Conservation (phyloP, 2,113 vertebrate species). For the Miniopterus natalensis region DNA sequence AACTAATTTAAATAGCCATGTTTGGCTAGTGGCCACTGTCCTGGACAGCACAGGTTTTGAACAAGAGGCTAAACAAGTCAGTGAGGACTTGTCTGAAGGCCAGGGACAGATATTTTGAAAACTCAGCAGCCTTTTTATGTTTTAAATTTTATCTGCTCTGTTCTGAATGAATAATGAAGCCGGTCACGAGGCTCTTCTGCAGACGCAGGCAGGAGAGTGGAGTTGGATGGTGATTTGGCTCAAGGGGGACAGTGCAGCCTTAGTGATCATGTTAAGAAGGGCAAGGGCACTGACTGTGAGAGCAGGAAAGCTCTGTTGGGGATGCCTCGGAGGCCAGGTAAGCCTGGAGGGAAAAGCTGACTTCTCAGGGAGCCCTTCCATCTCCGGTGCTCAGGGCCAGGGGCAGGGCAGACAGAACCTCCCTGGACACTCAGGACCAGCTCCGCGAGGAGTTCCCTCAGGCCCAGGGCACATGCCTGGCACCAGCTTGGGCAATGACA, state of each 20-base stretch:
- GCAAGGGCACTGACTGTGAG: neutral
- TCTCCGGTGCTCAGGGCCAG: neutral
- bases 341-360: neutral
- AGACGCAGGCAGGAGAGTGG: neutral
- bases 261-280: neutral
- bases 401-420: neutral
- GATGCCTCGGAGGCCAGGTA: neutral
- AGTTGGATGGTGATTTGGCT: neutral
- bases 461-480: neutral
- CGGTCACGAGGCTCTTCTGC: neutral
- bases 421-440: neutral
- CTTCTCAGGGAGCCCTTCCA: neutral
- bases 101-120: neutral
- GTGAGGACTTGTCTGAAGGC: neutral
- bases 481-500: neutral
- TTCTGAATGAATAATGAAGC: neutral
- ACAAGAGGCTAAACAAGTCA: neutral
- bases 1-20: neutral
- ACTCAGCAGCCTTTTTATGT: neutral
- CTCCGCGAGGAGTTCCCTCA: fast-evolving
- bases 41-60: neutral
- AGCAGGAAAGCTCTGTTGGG: neutral
- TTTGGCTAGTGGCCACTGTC: too few relatives aligned
- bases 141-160: neutral
- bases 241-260: neutral